Base-by-base conservation (phyloP, 2,113 vertebrate species). In the Bubo scandiacus region DNA sequence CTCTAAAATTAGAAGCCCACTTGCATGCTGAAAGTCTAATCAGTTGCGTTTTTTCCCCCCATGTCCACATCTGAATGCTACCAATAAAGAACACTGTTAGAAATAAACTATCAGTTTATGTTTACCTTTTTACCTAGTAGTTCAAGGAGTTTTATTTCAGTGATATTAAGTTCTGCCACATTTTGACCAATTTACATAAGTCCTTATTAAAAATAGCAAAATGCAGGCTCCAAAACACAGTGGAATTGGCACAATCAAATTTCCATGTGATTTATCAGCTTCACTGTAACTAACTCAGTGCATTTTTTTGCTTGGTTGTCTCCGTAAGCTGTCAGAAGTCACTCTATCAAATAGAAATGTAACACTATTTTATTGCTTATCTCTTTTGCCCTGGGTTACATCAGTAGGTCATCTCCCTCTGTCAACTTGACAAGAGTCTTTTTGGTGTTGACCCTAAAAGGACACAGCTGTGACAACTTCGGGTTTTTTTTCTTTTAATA, bases 381-480 rank as follows among this genome's bases (percentile, higher is more conserved):
- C 92, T 94, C 75, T 96, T 92, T 88, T 72, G 86, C 95, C 73
- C 90, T 86, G 61, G 18, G 92, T 95, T 96, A 94, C 85, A 93
- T 93, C 90, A 96, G 80, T 94, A 96, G 96, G 92, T 92, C 90
- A 94, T 97, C 92, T 96, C 43, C 88, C 66, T 71, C 51, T 15
- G 19, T 92, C 72, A 93, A 90, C 36, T 62, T 92, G 88, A 93
- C 93, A 93, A 79, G 58, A 81, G 59, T 36, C 90, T 96, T 95
- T 95, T 81, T 86, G 49, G 82, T 86, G 57, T 65, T 96, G 94
- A 96, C 94, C 95, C 96, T 94, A 96, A 96, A 97, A 96, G 94
- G 93, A 97, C 68, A 78, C 85, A 86, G 82, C 68, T 92, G 72
- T 92, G 93, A 96, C 97, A 94, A 93, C 74, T 94, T 72, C 3